A percentile compares a stretch with the other conserved stretches of the same genome.
These are phyloP conservation scores for Chelonoidis abingdonii DNA, from an alignment of 2,113 vertebrate genomes.

Conservation along the genomic window DNA sequence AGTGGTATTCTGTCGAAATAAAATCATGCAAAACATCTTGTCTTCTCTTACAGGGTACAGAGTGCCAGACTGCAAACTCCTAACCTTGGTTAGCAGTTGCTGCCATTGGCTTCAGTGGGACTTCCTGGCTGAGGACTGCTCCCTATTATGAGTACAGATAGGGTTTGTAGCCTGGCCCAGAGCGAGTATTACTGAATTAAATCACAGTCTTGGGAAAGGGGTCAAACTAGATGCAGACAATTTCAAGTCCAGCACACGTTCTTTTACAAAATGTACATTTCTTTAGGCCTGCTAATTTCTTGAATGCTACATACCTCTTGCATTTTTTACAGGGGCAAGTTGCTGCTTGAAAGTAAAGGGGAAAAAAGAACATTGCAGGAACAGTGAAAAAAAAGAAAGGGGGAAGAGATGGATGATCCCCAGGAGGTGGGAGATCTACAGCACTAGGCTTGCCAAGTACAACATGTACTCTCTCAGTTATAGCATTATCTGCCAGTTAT, in stretches of 20 bases:
- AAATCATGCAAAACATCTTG: neutral
- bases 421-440: constrained; percentile 9
- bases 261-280: neutral
- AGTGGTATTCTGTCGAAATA: neutral
- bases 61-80: neutral
- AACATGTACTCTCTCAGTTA: constrained; percentile 13
- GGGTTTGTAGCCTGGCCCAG: neutral
- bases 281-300: neutral
- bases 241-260: neutral
- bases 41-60: neutral
- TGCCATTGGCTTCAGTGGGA: neutral
- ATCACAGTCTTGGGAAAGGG: neutral
- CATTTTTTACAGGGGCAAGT: neutral
- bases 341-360: neutral
- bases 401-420: neutral
- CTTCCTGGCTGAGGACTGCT: neutral
- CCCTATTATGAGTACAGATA: neutral
- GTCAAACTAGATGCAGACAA: neutral
- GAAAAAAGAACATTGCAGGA: neutral
- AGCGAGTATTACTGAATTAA: neutral
- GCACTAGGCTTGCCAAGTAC: constrained; percentile 1
- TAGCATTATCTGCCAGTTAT: neutral
- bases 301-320: neutral
- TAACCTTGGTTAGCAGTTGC: neutral
- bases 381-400: neutral